These are phyloP conservation scores for Papilio aristodemus DNA, from an alignment of 1,140 invertebrate species.

Conservation along the genomic window DNA sequence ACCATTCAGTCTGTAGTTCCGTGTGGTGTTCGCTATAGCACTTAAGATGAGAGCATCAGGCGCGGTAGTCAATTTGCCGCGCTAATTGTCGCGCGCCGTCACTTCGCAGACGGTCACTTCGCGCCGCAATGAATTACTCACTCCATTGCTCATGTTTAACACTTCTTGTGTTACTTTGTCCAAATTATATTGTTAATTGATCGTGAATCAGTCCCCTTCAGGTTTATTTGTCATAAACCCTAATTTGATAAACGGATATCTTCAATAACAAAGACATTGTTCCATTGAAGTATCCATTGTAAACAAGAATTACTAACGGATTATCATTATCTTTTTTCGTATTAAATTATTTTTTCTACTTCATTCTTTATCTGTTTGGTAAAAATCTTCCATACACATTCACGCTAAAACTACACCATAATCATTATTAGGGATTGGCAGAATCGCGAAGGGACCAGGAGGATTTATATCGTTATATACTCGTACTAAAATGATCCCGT, in stretches of 20 bases:
- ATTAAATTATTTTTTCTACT: too few relatives aligned
- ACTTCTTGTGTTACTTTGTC: constrained; percentile 1
- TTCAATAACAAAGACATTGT: too few relatives aligned
- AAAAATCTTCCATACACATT: too few relatives aligned
- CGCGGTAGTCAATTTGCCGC: constrained; percentile 39
- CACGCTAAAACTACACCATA: too few relatives aligned
- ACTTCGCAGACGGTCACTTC: constrained; percentile 14
- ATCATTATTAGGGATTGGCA: too few relatives aligned
- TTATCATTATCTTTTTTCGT: too few relatives aligned
- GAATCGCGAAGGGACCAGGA: too few relatives aligned
- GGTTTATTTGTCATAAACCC: not conserved
- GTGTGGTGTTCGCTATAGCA: not conserved
- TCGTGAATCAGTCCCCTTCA: not conserved
- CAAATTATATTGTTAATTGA: constrained; percentile 13
- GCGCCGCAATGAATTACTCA: constrained; percentile 4
- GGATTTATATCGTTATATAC: too few relatives aligned
- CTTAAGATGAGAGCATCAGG: constrained; percentile 33
- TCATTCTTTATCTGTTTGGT: too few relatives aligned
- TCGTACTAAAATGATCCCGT: too few relatives aligned
- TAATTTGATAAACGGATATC: not conserved
- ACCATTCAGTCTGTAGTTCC: not conserved
- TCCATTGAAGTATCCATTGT: too few relatives aligned
- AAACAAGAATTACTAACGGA: too few relatives aligned
- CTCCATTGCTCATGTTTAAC: constrained; percentile 6
- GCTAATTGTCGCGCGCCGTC: constrained; percentile 36